Base-by-base conservation (phyloP, 2,113 vertebrate species). In the Daboia siamensis region DNA sequence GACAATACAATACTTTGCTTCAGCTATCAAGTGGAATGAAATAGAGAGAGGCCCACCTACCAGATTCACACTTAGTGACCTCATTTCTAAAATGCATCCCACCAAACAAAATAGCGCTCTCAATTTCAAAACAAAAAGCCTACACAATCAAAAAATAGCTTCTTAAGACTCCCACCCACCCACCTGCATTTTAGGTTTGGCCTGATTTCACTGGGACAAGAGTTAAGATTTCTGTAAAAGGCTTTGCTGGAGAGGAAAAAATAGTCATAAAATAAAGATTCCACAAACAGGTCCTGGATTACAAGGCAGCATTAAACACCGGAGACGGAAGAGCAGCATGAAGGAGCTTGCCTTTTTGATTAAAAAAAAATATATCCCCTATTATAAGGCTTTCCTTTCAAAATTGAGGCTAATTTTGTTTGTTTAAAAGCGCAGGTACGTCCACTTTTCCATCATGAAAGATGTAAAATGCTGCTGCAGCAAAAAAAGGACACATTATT, bases 51-150 rank as follows among this genome's bases (percentile, higher is more conserved):
- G 96, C 96, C 95, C 92, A 4, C 90, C 94, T 86, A 93, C 92
- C 93, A 93, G 93, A 56, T 94, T 96, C 94, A 96, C 92, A 97
- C 97, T 97, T 97, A 96, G 95, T 94, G 95, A 97, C 95, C 96
- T 96, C 96, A 96, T 92, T 91, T 92, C 95, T 96, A 97, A 95
- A 96, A 97, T 95, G 94, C 96, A 95, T 96, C 93, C 94, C 97
- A 97, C 94, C 95, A 96, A 96, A 93, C 96, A 95, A 97, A 97
- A 97, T 95, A 95, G 59, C 44, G 15, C 39, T 1, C 96, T 96
- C 97, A 97, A 96, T 97, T 97, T 97, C 97, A 97, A 97, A 97
- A 98, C 12, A 97, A 97, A 97, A 98, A 97, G 97, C 97, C 95
- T 89, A 64, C 90, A 95, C 95, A 93, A 96, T 95, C 95, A 97